Conservation (phyloP, 2,797 vertebrate genomes). For the Sebastes trivittatus region DNA sequence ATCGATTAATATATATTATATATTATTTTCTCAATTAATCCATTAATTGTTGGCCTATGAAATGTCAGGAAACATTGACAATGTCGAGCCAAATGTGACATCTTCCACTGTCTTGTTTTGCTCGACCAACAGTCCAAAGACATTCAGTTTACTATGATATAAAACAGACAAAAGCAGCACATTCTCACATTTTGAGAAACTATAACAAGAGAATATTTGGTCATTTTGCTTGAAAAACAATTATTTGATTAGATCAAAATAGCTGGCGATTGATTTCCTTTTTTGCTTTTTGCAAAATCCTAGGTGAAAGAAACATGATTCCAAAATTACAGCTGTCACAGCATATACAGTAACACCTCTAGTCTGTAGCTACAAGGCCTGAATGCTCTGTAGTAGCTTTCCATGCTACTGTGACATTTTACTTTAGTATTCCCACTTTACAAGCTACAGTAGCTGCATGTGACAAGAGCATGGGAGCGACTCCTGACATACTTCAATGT, state of each 20-base stretch:
- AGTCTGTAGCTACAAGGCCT: constrained; percentile 9
- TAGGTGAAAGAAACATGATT: constrained; percentile 23
- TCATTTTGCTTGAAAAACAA: too few relatives aligned
- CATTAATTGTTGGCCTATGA: not conserved
- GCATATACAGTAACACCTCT: not conserved
- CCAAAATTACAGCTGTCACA: constrained; percentile 9
- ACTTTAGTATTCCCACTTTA: constrained; percentile 20
- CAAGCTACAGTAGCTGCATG: constrained; percentile 9
- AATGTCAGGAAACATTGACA: not conserved
- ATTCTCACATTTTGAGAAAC: not conserved
- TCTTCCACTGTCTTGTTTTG: too few relatives aligned
- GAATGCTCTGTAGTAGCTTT: not conserved
- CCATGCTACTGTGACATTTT: constrained; percentile 23
- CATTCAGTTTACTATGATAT: not conserved
- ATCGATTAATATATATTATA: not conserved
- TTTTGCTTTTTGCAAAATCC: not conserved
- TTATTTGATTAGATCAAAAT: not conserved
- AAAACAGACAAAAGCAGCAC: not conserved
- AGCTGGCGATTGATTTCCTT: not conserved
- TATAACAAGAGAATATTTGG: too few relatives aligned
- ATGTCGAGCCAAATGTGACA: not conserved
- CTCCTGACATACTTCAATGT: not conserved
- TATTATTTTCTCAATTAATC: not conserved
- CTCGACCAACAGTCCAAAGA: too few relatives aligned
- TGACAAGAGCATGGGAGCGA: constrained; percentile 13